Evolutionary conservation across 2,113 vertebrate species (phyloP).

Genomic region (Elaphurus davidianus): DNA sequence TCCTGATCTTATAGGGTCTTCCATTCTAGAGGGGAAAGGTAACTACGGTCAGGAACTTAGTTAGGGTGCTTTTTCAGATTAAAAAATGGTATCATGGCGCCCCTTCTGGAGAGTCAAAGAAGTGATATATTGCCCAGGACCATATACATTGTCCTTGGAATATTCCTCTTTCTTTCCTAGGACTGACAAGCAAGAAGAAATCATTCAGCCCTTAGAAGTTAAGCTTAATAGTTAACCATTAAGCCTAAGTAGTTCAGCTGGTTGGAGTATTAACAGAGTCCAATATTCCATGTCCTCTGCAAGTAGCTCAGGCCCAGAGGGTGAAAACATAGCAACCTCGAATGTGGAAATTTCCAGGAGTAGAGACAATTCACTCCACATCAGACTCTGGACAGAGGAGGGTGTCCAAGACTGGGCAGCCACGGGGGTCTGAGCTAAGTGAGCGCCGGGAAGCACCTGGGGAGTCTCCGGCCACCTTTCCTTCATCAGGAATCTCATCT

Average conservation of each 20-base stretch:
- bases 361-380: background rate
- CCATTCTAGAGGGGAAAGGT: background rate
- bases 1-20: background rate
- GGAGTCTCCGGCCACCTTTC: background rate
- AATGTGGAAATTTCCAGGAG: background rate
- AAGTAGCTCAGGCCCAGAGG: background rate
- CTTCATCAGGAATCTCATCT: background rate
- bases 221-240: slow-evolving; percentile 47
- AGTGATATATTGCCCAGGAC: background rate
- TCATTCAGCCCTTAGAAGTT: background rate
- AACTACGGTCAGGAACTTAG: background rate
- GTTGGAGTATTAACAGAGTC: slow-evolving; percentile 36
- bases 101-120: slow-evolving; percentile 27
- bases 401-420: background rate
- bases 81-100: background rate
- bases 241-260: background rate
- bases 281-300: background rate
- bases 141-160: background rate
- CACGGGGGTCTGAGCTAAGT: background rate
- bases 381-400: background rate
- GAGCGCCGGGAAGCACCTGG: background rate
- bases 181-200: background rate
- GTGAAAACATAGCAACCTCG: background rate
- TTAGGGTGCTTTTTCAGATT: background rate
- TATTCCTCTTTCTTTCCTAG: background rate